phyloP scores from a whole-genome alignment of 1,140 invertebrate genomes.

The Zophobas morio region DNA sequence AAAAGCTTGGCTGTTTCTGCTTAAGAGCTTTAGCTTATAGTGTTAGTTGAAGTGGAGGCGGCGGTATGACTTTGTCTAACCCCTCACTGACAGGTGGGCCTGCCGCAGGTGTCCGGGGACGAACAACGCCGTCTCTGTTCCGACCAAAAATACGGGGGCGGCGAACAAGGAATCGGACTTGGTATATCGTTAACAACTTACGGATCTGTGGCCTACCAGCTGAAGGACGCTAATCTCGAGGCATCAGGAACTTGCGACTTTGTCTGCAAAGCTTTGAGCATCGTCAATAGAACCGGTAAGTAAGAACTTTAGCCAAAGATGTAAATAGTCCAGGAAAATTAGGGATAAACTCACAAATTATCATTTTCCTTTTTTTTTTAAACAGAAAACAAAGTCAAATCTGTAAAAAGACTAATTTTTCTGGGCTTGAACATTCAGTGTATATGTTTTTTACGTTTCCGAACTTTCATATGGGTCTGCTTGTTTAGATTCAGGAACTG shows the following conservation, averaged over 20 bases:
- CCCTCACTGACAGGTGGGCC: slow-evolving; percentile 61
- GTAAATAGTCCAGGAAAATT: too few relatives aligned
- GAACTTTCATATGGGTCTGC: too few relatives aligned
- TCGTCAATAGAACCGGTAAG: slow-evolving; percentile 83
- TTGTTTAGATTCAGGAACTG: too few relatives aligned
- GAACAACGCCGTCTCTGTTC: slow-evolving; percentile 80
- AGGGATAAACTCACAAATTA: too few relatives aligned
- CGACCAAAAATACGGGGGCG: slow-evolving; percentile 69
- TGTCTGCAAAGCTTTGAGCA: slow-evolving; percentile 79
- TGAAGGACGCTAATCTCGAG: slow-evolving; percentile 87
- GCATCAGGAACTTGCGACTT: slow-evolving; percentile 84
- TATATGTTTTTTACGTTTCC: too few relatives aligned
- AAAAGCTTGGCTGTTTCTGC: slow-evolving; percentile 40
- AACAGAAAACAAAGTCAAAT: too few relatives aligned
- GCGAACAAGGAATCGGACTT: slow-evolving; percentile 67
- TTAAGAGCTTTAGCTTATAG: slow-evolving; percentile 32
- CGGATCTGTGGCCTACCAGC: slow-evolving; percentile 84
- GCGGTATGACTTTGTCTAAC: slow-evolving; percentile 41
- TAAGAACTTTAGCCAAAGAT: background rate
- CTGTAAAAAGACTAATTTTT: too few relatives aligned
- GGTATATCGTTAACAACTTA: slow-evolving; percentile 79
- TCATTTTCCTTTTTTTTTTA: too few relatives aligned
- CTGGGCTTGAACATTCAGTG: too few relatives aligned
- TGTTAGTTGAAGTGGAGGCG: slow-evolving; percentile 46
- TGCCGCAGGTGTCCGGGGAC: slow-evolving; percentile 79